Conservation (phyloP, 2,888 invertebrate genomes). For the Belgica antarctica region DNA sequence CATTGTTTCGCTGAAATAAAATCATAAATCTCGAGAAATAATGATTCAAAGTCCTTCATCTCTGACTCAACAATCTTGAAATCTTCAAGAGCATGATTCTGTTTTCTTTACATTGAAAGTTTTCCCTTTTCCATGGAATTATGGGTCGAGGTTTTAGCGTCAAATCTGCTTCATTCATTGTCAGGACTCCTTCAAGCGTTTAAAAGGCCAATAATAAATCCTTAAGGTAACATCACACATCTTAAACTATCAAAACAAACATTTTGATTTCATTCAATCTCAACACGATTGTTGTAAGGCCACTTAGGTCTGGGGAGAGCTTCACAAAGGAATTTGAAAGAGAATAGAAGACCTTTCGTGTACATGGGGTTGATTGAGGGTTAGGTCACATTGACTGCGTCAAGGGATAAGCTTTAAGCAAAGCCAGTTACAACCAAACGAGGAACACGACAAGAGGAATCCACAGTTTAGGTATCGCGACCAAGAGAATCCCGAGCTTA, state of each 20-base stretch:
- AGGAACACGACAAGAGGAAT: too few relatives aligned
- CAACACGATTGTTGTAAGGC: constrained; percentile 4
- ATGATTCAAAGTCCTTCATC: too few relatives aligned
- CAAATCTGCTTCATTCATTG: constrained; percentile 1
- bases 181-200: constrained; percentile 35
- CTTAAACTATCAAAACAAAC: constrained; percentile 41
- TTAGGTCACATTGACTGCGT: too few relatives aligned
- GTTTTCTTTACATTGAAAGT: too few relatives aligned
- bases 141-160: not conserved
- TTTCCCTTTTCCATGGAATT: not conserved
- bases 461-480: too few relatives aligned
- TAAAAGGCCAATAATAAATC: constrained; percentile 43
- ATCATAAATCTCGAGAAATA: constrained; percentile 30
- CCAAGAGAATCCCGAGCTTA: too few relatives aligned
- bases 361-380: too few relatives aligned
- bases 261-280: constrained; percentile 14
- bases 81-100: not conserved
- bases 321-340: not conserved
- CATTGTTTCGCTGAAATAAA: constrained; percentile 2
- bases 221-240: constrained; percentile 31
- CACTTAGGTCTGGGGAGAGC: constrained; percentile 11
- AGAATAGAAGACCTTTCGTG: not conserved
- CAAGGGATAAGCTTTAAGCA: too few relatives aligned
- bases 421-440: too few relatives aligned
- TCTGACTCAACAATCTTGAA: constrained; percentile 6